Base-by-base conservation (phyloP, 2,888 invertebrate genomes). In the Panorpa germanica region DNA sequence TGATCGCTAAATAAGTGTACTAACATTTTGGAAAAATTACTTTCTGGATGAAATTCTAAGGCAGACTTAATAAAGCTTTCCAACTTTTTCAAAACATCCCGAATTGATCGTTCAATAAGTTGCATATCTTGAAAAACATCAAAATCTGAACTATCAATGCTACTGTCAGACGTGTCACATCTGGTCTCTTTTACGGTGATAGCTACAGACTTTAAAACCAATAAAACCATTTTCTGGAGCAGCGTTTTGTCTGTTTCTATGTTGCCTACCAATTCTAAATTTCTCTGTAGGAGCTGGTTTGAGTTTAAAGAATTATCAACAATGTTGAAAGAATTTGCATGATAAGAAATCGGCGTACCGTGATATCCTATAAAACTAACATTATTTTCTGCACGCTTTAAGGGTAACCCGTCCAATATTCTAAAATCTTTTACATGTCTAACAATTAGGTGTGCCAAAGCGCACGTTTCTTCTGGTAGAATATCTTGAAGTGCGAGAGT, bases 101-200 rank as follows among this genome's bases (percentile, higher is more conserved):
- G 59, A 36, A 86, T 83, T 13, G 82, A 82, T 34, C 82, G 58
- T 45, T 83, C 85, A 8, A 86, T 85, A 14, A 83, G 67, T 40
- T 78, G 76, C 78, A 85, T 83, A 44, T 86, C 88, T 39, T 81
- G 80, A 52, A 81, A 80, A 9, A 81, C 76, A 49, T 83, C 83
- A 42, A 77, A 81, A 37, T 81, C 78, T 25, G 78, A 77, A 0
- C 82, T 82, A 38, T 78, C 82, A 25, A 81, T 66, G 2, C 83
- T 83, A 19, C 80, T 80, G 45, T 82, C 83, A 6, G 77, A 76
- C 0, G 59, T 59, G 50, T 85, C 85, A 36, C 80, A 81, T 31
- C 83, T 61, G 42, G 85, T 83, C 52, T 86, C 86, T 47, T 86
- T 85, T 0, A 86, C 82, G 0, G 82, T 85, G 1, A 86, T 80